phyloP scores from a whole-genome alignment of 2,888 invertebrate species.

The Thyatira batis region DNA sequence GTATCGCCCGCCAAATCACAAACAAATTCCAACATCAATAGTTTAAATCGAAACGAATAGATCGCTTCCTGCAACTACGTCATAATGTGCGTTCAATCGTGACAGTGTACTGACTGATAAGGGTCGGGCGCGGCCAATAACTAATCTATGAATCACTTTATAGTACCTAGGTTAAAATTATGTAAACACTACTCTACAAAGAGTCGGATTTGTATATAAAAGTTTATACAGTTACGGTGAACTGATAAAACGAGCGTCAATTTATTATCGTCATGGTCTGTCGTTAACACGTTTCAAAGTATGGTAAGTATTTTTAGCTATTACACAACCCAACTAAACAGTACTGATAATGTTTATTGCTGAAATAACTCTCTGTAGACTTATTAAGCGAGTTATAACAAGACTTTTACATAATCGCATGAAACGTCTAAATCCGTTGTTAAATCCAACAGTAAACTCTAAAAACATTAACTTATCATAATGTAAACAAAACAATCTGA shows the following conservation, averaged over 20 bases:
- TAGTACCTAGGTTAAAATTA: slow-evolving; percentile 1
- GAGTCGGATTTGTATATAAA: neutral
- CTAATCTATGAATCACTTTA: slow-evolving; percentile 43
- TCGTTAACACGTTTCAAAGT: no score
- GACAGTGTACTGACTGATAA: slow-evolving; percentile 57
- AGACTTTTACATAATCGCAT: slow-evolving; percentile 21
- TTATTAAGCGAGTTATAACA: slow-evolving; percentile 17
- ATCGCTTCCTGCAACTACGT: slow-evolving; percentile 45
- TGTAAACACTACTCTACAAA: neutral
- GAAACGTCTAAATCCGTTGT: slow-evolving; percentile 24
- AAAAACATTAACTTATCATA: slow-evolving; percentile 23
- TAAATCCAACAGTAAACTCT: slow-evolving; percentile 24
- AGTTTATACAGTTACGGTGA: neutral
- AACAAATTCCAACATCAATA: slow-evolving; percentile 44
- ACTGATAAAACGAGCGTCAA: neutral
- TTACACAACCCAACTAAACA: neutral
- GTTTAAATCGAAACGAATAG: slow-evolving; percentile 29
- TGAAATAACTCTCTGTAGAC: slow-evolving; percentile 8
- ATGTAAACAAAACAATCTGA: slow-evolving; percentile 24
- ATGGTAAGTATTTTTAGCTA: neutral
- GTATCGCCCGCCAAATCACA: slow-evolving; percentile 28
- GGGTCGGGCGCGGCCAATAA: slow-evolving; percentile 44
- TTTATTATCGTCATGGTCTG: no score
- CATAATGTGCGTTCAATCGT: slow-evolving; percentile 40
- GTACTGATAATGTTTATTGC: neutral